Evolutionary conservation across 2,888 invertebrate genomes (phyloP), one percentile per base, ranked within the genome.

Genomic region (Diaprepes abbreviatus): DNA sequence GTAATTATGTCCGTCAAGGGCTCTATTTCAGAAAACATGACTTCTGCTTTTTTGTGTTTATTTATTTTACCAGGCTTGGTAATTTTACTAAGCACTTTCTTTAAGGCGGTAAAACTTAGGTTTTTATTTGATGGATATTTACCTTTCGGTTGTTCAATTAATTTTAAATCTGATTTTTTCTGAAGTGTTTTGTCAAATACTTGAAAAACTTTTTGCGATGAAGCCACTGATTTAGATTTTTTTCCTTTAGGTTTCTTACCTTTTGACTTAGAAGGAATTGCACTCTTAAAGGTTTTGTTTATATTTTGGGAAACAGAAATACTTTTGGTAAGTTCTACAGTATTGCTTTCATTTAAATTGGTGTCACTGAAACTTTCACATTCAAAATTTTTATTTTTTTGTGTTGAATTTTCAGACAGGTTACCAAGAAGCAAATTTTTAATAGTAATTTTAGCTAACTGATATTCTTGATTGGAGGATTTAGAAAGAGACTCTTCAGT

Each of bases 1-100:
- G 52, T 69, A 14, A 73, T 71, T 28, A 73, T 73, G 12, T 73
- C 70, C 1, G 63, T 55, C 12, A 73, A 54, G 16, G 73, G 73
- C 19, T 45, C 55, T n/a, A 72, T 70, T 14, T 70, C 69, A n/a
- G 57, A 19, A 14, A 71, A 35, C 19, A 71, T 40, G 17, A 16
- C 35, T 6, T 50, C 19, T 6, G 35, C 14, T 10, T 54, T 28
- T 14, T 52, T 36, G n/a, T 24, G 28, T 45, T 40, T 19, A 33
- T 35, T 54, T 10, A 38, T 63, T 12, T 48, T 55, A 9, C 12
- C 21, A 24, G 62, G 36, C 17, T 55, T 62, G 3, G 55, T 24
- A 43, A 68, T 55, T 21, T 14, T 58, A n/a, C n/a, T 45, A 12
- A 66, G 36, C 33, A 36, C 48, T 48, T 45, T 38, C n/a, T 66